Base-by-base conservation (phyloP, 2,113 vertebrate genomes). In the Passer montanus region DNA sequence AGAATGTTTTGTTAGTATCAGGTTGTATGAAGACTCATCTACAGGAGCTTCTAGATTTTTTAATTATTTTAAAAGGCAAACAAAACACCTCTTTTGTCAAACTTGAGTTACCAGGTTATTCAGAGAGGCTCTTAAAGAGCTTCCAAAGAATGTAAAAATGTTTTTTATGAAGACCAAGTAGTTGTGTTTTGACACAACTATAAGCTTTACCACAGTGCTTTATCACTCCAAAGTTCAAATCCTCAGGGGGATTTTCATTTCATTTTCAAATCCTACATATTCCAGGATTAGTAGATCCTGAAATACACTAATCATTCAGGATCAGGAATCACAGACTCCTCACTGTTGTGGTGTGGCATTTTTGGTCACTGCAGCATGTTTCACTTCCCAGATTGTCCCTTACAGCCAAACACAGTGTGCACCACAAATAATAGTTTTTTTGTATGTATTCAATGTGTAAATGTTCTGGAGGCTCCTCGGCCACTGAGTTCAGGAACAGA, bases 381-480 rank as follows among this genome's bases (percentile, higher is more conserved):
- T 87, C 28, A 15, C 26, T 80, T 75, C 35, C 52, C 35, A 56
- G 4, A 62, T 16, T 27, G 43, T 20, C 37, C 20, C 23, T 52
- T 43, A 16, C 9, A 59, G 15, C 17, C 52, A 58, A 75, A 50
- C 1, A 3, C 8, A 33, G 24, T 41, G 23, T 35, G 11, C 26
- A 10, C 9, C 24, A 13, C 26, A 22, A 31, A 7, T 14, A 28
- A 53, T 47, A 13, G n/a, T 4, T 33, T 69, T 22, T 55, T 46
- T 46, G 7, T 13, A 15, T 28, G 9, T 26, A n/a, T 24, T 27
- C 0, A 2, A 5, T 23, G 8, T n/a, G 9, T 23, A 80, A 55
- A 87, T 1, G 5, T 55, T 69, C 56, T 56, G 8, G 0, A 39
- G 8, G 39, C 47, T 87, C 26, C 10, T 15, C 52, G 66, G 50